Base-by-base conservation (phyloP, 1,140 invertebrate species). In the Orchestia grillus region DNA sequence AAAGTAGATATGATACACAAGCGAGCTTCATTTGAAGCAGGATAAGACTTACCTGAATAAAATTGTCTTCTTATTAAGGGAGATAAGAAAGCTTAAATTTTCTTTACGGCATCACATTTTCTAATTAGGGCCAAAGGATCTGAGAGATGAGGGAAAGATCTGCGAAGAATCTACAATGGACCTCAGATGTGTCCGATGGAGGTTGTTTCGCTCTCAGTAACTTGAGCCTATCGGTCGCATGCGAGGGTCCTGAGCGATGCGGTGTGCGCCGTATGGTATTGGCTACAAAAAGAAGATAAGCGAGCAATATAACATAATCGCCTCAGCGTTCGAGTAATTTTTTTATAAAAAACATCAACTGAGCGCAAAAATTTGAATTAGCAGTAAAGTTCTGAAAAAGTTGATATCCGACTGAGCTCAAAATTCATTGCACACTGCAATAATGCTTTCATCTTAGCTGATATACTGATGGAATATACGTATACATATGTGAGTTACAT, bases 51-150 rank as follows among this genome's bases (percentile, higher is more conserved):
- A 77, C 62, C 62, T 23, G 62, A 77, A 77, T 77, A 77, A 77
- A 77, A 77, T 77, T 77, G 62, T 77, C 62, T 77, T 77, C 62
- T 23, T 77, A 77, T 77, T 77, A 77, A 36, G 36, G 28, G 28
- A 77, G 62, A 77, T 77, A 77, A 77, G 62, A 36, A 36, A 28
- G 62, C 28, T 77, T 77, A 77, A 77, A 77, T 77, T 77, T 77
- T 77, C 88, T 90, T 90, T 90, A 90, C 88, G 43, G 43, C 88
- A 41, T 90, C 88, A 90, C 88, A 90, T 19, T 90, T 90, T 90
- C 88, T 90, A 90, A 90, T 90, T 90, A 90, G 15, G 88, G 28
- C 88, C 88, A 44, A 77, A 90, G 88, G 88, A 90, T 90, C 88
- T 90, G n/a, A 8, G 43, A 90, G 88, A 90, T 90, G 41, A 44